phyloP scores from a whole-genome alignment of 2,888 invertebrate genomes.

The Cynaeus angustus region DNA sequence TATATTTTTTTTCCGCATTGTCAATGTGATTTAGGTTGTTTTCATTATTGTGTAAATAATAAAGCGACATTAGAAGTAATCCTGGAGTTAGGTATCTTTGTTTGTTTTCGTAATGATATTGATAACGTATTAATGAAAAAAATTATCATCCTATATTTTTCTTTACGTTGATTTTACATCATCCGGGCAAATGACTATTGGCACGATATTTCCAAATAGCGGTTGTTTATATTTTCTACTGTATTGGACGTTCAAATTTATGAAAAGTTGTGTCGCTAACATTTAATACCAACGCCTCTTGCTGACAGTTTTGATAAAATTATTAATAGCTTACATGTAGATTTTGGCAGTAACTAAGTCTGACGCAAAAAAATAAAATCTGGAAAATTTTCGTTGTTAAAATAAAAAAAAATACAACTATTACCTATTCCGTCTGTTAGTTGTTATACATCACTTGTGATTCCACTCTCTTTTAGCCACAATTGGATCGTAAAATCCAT shows the following conservation, averaged over 20 bases:
- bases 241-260: too few species aligned
- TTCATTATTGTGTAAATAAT: constrained; percentile 15
- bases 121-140: not conserved
- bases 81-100: not conserved
- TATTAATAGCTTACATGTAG: too few species aligned
- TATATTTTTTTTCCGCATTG: constrained; percentile 24
- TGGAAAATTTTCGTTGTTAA: too few species aligned
- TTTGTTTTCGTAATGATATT: not conserved
- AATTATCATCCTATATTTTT: not conserved
- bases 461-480: constrained; percentile 7
- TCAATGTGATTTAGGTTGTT: constrained; percentile 28
- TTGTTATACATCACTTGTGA: constrained; percentile 2
- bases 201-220: too few species aligned
- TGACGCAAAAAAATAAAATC: too few species aligned
- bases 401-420: not conserved
- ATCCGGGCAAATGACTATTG: too few species aligned
- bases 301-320: too few species aligned
- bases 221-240: too few species aligned
- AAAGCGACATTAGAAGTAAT: not conserved
- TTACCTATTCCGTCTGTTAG: not conserved
- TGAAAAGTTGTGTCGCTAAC: too few species aligned
- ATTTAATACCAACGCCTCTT: too few species aligned
- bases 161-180: not conserved
- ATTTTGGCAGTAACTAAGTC: too few species aligned
- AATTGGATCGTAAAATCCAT: constrained; percentile 16